phyloP scores from a whole-genome alignment of 2,797 vertebrate species.

The Hypotaenidia okinawae region DNA sequence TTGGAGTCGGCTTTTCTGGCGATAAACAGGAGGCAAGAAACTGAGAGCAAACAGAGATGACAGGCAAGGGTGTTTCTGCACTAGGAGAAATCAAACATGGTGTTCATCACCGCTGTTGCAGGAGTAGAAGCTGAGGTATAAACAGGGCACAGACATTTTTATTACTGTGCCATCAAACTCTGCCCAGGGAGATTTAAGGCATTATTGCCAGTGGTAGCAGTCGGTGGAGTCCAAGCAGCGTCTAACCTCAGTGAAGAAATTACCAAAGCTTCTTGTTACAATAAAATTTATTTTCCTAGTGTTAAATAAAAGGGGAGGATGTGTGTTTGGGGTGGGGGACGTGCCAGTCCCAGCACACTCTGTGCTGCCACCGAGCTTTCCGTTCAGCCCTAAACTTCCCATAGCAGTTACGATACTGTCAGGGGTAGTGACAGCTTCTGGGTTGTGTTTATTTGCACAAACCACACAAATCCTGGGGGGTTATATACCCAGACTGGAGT shows the following conservation, averaged over 20 bases:
- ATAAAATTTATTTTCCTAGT: not conserved
- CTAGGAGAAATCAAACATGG: not conserved
- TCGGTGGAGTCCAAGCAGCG: not conserved
- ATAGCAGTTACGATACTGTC: not conserved
- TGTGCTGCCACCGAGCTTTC: not conserved
- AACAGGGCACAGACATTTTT: constrained; percentile 17
- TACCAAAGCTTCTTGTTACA: constrained; percentile 11
- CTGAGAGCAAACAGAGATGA: not conserved
- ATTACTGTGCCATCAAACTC: constrained; percentile 35
- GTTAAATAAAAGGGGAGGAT: constrained; percentile 1
- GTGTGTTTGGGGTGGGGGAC: not conserved
- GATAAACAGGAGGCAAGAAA: not conserved
- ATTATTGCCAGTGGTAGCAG: constrained; percentile 7
- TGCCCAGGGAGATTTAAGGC: constrained; percentile 22
- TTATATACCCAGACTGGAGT: not conserved
- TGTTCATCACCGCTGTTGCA: not conserved
- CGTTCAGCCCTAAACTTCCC: not conserved
- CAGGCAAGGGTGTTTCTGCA: not conserved
- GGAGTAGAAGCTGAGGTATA: not conserved
- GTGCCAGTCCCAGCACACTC: not conserved
- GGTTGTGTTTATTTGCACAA: not conserved
- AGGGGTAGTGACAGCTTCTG: not conserved
- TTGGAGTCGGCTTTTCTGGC: not conserved
- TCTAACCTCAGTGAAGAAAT: not conserved
- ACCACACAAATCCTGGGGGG: not conserved